A percentile compares a stretch with the other conserved stretches of the same genome.
Evolutionary conservation across 2,797 vertebrate genomes (phyloP).

Genomic region (Acanthis flammea): DNA sequence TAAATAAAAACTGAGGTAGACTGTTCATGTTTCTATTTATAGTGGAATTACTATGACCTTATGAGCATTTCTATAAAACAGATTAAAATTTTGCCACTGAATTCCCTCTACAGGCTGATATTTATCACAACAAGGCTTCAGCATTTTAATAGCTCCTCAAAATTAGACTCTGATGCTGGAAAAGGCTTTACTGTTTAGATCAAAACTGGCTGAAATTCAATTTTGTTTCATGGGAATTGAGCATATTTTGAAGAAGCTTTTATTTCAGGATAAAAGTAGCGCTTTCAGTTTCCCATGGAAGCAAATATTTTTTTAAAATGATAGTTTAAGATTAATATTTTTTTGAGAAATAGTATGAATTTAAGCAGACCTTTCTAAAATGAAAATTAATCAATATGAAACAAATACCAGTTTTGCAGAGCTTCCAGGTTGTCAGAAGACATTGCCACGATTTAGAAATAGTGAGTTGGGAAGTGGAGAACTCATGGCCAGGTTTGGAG

Average conservation of each 20-base stretch:
- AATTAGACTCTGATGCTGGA: background rate
- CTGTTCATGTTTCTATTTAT: background rate
- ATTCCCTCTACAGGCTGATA: background rate
- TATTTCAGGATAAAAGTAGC: background rate
- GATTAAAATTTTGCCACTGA: slow-evolving; percentile 24
- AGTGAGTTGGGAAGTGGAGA: background rate
- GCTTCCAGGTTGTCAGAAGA: background rate
- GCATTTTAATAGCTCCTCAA: slow-evolving; percentile 12
- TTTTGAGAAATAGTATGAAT: background rate
- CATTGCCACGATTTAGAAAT: background rate
- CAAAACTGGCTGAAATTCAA: background rate
- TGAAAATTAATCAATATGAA: background rate
- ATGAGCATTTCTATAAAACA: background rate
- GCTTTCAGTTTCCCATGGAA: background rate
- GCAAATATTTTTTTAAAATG: accelerated
- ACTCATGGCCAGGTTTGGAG: background rate
- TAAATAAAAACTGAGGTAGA: slow-evolving; percentile 16
- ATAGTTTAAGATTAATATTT: background rate
- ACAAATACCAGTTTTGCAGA: background rate
- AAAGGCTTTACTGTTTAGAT: slow-evolving; percentile 8
- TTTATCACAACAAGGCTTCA: slow-evolving; percentile 23
- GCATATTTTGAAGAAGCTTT: background rate
- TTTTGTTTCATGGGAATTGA: slow-evolving; percentile 6
- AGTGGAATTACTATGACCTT: background rate
- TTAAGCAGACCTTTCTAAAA: background rate